Evolutionary conservation across 2,797 vertebrate species (phyloP), one percentile per base, ranked within the genome.

Genomic region (Garrulus glandarius): DNA sequence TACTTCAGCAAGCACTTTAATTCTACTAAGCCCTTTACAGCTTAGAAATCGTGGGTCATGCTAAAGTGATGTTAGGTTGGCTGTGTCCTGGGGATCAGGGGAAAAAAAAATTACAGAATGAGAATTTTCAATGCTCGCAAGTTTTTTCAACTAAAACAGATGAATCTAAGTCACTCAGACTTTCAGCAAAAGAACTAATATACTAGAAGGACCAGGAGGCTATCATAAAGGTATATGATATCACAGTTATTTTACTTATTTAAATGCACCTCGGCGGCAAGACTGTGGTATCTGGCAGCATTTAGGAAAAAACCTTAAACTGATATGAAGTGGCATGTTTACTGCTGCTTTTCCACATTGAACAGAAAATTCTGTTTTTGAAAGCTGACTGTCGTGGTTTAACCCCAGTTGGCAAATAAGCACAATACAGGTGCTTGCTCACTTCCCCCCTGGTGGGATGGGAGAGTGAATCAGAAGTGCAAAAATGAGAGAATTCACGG

Each of bases 361-460:
- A 79, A 69, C 9, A 89, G 67, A 59, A 93, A 83, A 72, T 27
- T 30, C 3, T 64, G 14, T 1, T 36, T 95, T 76, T 69, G 82
- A 89, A 95, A 82, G 47, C 17, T 32, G 10, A 18, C 11, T 74
- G 8, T 43, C 1, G 1, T 49, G 29, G 8, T 67, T 87, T 78
- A 61, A 77, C 18, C 21, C 8, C 19, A 72, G 15, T 3, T 0
- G 0, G 16, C 21, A 67, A 29, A 63, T 39, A 59, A 84, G 9
- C 5, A 7, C 9, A 18, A 19, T 11, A 2, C 4, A 20, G 13
- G 26, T 1, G 0, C n/a, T 89, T 6, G 0, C 18, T 67, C 9
- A 36, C 30, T 64, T 18, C 8, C 12, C 5, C 6, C 10, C 0
- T 37, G 2, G 41, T n/a, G 22, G 27, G 18, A 47, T 32, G 9